phyloP scores from a whole-genome alignment of 1,140 invertebrate species.

The Aphis craccivora region DNA sequence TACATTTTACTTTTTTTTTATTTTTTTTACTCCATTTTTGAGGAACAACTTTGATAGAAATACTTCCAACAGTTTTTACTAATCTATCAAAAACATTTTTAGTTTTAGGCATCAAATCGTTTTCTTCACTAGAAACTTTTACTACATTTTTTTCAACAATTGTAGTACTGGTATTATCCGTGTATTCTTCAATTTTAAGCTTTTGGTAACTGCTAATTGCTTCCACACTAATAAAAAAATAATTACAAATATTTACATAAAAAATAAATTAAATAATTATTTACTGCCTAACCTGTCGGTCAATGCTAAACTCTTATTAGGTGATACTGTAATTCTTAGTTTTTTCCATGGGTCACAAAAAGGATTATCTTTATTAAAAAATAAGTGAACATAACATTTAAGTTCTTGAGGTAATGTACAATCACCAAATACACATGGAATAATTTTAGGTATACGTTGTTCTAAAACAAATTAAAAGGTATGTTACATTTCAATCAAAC shows the following conservation, averaged over 20 bases:
- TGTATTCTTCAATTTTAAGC: background rate
- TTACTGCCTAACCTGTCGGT: conserved; percentile 15
- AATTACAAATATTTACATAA: background rate
- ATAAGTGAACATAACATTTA: conserved; percentile 52
- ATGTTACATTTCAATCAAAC: background rate
- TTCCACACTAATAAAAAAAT: background rate
- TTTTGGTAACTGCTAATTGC: background rate
- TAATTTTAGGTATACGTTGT: conserved; percentile 41
- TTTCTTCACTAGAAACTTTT: background rate
- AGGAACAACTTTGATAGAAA: conserved; percentile 29
- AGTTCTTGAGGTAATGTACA: conserved; percentile 53
- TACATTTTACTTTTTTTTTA: conserved; percentile 35
- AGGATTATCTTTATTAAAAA: conserved; percentile 30
- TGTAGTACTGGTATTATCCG: background rate
- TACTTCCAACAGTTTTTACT: conserved; percentile 35
- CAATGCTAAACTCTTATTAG: background rate
- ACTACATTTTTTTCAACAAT: background rate
- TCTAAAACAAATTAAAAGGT: conserved; percentile 19
- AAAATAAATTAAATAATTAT: background rate
- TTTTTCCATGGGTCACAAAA: conserved; percentile 46
- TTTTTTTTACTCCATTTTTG: conserved; percentile 35
- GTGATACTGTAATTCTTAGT: background rate
- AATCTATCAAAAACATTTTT: conserved; percentile 40
- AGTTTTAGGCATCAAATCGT: background rate
- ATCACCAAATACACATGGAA: conserved; percentile 52